phyloP scores from a whole-genome alignment of 2,113 vertebrate species.

The Daphoenositta chrysoptera region DNA sequence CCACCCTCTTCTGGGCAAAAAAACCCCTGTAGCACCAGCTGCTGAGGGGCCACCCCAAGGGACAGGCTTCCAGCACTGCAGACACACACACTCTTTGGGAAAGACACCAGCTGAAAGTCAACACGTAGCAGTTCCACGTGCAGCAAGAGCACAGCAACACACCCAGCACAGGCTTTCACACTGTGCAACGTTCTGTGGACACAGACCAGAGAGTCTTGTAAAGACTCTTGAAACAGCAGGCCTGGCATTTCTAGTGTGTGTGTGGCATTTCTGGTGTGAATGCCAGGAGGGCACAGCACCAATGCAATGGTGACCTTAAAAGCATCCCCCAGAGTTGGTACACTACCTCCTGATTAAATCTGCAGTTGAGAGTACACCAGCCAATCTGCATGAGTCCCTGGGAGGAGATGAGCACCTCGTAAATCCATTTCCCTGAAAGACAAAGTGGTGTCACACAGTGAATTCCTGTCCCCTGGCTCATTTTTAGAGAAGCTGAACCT shows the following conservation, averaged over 20 bases:
- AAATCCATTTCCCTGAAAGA: conserved; percentile 92
- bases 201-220: not conserved
- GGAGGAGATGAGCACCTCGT: conserved; percentile 97
- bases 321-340: not conserved
- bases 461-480: not conserved
- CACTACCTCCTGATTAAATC: conserved; percentile 96
- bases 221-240: not conserved
- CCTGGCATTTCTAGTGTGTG: not conserved
- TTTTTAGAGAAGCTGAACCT: not conserved
- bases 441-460: not conserved
- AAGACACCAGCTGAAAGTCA: not conserved
- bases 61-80: not conserved
- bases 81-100: not conserved
- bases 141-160: not conserved
- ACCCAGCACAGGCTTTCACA: not conserved
- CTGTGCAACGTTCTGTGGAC: not conserved
- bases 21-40: not conserved
- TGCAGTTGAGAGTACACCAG: conserved; percentile 96
- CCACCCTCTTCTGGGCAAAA: not conserved
- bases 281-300: not conserved
- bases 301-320: not conserved
- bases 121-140: accelerated
- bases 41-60: not conserved
- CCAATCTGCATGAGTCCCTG: conserved; percentile 99
- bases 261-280: not conserved